A percentile compares a stretch with the other conserved stretches of the same genome.
These are phyloP conservation scores for Pogonomyrmex californicus DNA, from an alignment of 1,140 invertebrate species.

Conservation along the genomic window DNA sequence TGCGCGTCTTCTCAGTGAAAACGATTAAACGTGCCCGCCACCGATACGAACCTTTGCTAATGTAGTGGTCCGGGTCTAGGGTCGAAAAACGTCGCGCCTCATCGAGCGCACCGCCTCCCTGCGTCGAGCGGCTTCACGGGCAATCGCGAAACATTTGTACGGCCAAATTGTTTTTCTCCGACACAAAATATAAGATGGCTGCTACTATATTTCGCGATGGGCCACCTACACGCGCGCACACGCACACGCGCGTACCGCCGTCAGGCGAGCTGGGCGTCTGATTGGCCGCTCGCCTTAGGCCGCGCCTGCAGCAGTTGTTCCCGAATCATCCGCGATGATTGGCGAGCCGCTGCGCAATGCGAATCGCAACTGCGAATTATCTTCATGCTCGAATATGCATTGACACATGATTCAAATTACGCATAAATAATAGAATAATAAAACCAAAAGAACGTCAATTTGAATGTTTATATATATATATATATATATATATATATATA, in stretches of 20 bases:
- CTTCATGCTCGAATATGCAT: neutral
- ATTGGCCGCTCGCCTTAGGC: slow-evolving; percentile 67
- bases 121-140: slow-evolving; percentile 82
- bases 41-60: slow-evolving; percentile 86
- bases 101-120: slow-evolving; percentile 83
- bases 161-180: slow-evolving; percentile 86
- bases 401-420: too few species aligned
- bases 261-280: slow-evolving; percentile 43
- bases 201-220: slow-evolving; percentile 84
- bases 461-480: too few species aligned
- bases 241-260: slow-evolving; percentile 71
- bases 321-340: slow-evolving; percentile 54
- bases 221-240: slow-evolving; percentile 74
- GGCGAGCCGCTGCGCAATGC: slow-evolving; percentile 15
- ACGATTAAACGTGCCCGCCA: slow-evolving; percentile 26
- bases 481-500: too few species aligned
- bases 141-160: slow-evolving; percentile 84
- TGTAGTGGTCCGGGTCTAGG: slow-evolving; percentile 84
- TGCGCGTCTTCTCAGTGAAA: slow-evolving; percentile 31
- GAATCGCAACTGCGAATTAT: neutral
- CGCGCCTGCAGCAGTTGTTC: slow-evolving; percentile 30
- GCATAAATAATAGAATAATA: too few species aligned
- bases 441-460: too few species aligned
- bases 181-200: slow-evolving; percentile 88
- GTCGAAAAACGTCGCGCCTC: slow-evolving; percentile 84